Base-by-base conservation (phyloP, 2,113 vertebrate species). In the Pterophyllum scalare region DNA sequence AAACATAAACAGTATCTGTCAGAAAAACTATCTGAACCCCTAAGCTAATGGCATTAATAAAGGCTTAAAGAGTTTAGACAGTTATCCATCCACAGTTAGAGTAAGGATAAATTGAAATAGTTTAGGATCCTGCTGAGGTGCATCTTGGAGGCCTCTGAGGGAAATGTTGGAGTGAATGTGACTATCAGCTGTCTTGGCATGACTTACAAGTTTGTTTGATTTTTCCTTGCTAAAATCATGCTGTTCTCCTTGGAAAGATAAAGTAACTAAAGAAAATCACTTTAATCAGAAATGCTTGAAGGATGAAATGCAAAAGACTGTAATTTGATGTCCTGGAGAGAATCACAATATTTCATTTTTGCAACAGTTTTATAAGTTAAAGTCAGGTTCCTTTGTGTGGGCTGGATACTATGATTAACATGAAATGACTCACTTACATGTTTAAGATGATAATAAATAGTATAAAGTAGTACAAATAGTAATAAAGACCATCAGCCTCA, bases 401-500 rank as follows among this genome's bases (percentile, higher is more conserved):
- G 49, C 20, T 22, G 20, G 54, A 24, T 11, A n/a, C 10, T 56
- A 57, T 57, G 33, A 80, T 59, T 12, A 65, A 56, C 54, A 57
- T 78, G 19, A 43, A 70, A 86, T 13, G 19, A 43, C 56, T 72
- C 43, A 67, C 10, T 60, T 54, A 59, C 46, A 81, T n/a, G 72
- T 65, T 20, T 79, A 19, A 84, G 22, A 31, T 15, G 20, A 35
- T 38, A 38, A 38, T 9, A 38, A 38, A 38, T 38, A 38, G 9
- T 38, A 38, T 38, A 38, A 38, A 38, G 35, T 10, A 38, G 7
- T 10, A 38, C 10, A 38, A 38, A 38, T 12, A 67, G 38, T 15
- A 31, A 81, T 70, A 31, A 70, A 82, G 19, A 61, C 31, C 72
- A 70, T 82, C 60, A 79, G 43, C 59, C 43, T 64, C 22, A 26